phyloP scores from a whole-genome alignment of 1,140 invertebrate species.

The Diorhabda sublineata region DNA sequence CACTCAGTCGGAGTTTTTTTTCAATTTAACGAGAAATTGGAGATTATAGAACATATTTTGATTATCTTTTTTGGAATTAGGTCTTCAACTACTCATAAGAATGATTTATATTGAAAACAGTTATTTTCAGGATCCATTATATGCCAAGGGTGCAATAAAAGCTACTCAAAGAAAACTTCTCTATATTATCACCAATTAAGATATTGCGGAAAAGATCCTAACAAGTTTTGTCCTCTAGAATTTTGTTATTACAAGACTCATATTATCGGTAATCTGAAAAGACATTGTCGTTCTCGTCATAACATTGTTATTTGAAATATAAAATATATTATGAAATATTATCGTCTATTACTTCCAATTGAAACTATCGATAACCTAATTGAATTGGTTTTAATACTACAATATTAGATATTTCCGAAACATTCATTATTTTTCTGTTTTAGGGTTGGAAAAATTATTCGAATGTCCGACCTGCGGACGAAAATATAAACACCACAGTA shows the following conservation, averaged over 20 bases:
- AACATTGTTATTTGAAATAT: background rate
- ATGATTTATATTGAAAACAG: too few species aligned
- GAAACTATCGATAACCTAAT: too few species aligned
- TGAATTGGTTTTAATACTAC: background rate
- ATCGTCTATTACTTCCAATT: too few species aligned
- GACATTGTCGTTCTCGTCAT: background rate
- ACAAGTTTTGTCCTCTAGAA: background rate
- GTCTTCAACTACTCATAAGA: too few species aligned
- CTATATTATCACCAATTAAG: slow-evolving; percentile 49
- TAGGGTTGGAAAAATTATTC: background rate
- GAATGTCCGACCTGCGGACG: slow-evolving; percentile 2
- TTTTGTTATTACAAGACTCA: slow-evolving; percentile 8
- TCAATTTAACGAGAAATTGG: too few species aligned
- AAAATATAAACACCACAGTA: slow-evolving; percentile 41
- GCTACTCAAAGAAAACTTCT: slow-evolving; percentile 45
- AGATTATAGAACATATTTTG: too few species aligned
- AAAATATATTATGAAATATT: too few species aligned
- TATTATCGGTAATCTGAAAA: slow-evolving; percentile 1
- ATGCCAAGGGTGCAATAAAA: slow-evolving; percentile 5
- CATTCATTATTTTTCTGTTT: background rate
- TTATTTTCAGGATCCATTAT: too few species aligned
- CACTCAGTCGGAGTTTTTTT: too few species aligned
- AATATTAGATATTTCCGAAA: background rate
- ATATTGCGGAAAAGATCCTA: slow-evolving; percentile 50
- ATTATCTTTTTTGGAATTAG: too few species aligned